Conservation (phyloP, 1,140 invertebrate genomes). For the Cydia splendana region DNA sequence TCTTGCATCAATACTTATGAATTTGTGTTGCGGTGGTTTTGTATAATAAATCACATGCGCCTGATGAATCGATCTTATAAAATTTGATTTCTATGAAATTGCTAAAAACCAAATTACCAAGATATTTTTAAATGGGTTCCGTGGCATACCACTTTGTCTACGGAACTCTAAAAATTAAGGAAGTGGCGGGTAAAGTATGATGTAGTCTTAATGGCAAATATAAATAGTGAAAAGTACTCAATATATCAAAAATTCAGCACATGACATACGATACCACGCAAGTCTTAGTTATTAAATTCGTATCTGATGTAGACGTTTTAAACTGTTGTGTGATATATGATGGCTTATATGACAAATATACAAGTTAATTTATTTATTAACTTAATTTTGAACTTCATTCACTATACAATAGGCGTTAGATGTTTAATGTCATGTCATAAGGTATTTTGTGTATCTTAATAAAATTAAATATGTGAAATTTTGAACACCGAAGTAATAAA, state of each 20-base stretch:
- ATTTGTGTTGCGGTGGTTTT: too few relatives aligned
- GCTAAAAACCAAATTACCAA: too few relatives aligned
- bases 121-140: too few relatives aligned
- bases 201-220: background rate
- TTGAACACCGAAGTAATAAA: too few relatives aligned
- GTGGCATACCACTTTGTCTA: background rate
- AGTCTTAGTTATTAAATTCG: slow-evolving; percentile 27
- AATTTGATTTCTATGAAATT: too few relatives aligned
- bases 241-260: slow-evolving; percentile 12
- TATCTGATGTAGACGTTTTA: slow-evolving; percentile 23
- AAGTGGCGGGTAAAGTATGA: background rate
- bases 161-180: background rate
- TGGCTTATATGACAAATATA: background rate
- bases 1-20: too few relatives aligned
- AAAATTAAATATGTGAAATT: too few relatives aligned
- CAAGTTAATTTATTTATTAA: background rate
- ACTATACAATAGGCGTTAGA: too few relatives aligned
- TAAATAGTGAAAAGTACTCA: background rate
- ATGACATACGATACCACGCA: slow-evolving; percentile 19
- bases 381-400: background rate
- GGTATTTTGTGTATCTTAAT: too few relatives aligned
- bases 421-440: too few relatives aligned
- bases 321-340: slow-evolving; percentile 10
- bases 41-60: too few relatives aligned
- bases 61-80: too few relatives aligned